Evolutionary conservation across 2,888 invertebrate genomes (phyloP), one percentile per base, ranked within the genome.

Genomic region (Nudaria mundana): DNA sequence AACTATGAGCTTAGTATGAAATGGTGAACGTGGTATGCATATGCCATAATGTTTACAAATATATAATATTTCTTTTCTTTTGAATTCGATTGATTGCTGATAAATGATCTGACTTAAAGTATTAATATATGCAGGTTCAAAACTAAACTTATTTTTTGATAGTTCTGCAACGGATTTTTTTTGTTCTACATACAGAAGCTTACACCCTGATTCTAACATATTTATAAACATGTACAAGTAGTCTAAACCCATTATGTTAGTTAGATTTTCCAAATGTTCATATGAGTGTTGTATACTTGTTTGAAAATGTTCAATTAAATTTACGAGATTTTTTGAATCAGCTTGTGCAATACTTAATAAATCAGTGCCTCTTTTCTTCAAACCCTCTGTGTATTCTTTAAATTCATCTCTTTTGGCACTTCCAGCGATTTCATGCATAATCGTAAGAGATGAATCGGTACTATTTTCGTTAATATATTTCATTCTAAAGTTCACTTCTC

Each of bases 41-140:
- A 33, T 33, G 3, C 16, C 24, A 11, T 33, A 24, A 11, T 7
- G 15, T 24, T 33, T 33, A 16, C 33, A 33, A 16, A 33, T 6
- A 24, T 4, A 7, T 10, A 33, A 6, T 8, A 24, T 24, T 24
- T 33, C 33, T 11, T 33, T 24, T 24, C 10, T 33, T 33, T 33
- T 33, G 2, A 33, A 33, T 6, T 4, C 11, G 1, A 24, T 11
- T 16, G 24, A 15, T 3, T 11, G 15, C 8, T 24, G 3, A 3
- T 16, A 33, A 24, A 15, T 11, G 6, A 8, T 24, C n/a, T 33
- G 24, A 8, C 24, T 11, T 11, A 24, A 7, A 23, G 5, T 1
- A 11, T 8, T 8, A 24, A 16, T 5, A 2, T 10, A 14, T 7
- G 10, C 15, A 11, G 10, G 3, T 2, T 7, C n/a, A n/a, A n/a